Base-by-base conservation (phyloP, 2,888 invertebrate species). In the Prostheceraeus crozeri region DNA sequence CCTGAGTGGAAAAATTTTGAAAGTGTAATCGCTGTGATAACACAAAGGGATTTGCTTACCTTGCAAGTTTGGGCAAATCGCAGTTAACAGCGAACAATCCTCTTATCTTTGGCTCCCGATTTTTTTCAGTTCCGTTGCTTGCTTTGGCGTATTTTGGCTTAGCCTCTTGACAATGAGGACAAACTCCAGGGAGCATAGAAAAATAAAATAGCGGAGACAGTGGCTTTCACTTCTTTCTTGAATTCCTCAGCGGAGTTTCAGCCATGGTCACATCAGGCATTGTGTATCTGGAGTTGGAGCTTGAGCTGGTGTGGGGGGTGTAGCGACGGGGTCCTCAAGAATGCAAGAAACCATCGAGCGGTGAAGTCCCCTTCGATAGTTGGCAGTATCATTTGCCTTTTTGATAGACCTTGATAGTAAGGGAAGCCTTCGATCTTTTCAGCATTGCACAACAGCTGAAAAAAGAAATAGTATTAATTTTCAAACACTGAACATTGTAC, bases 111-210 rank as follows among this genome's bases (percentile, higher is more conserved):
- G 6, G 25, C 27, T n/a, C n/a, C n/a, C n/a, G n/a, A n/a, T n/a
- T n/a, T n/a, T n/a, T 11, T 23, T 27, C 4, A 57, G 21, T 21
- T 55, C 33, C 31, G 19, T 31, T 3, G 53, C 57, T n/a, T n/a
- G 58, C 58, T 31, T 56, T 21, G n/a, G 25, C 53, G 30, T 30
- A 28, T 19, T 58, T 35, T 16, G 59, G 59, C 35, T 59, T 59
- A 3, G 59, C 27, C 25, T 59, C 55, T 21, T 31, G 33, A 40
- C 59, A 59, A 40, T 59, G 59, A 23, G 54, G 59, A 36, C 59
- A 59, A n/a, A n/a, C n/a, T n/a, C 59, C 59, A 59, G 1, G 59
- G 59, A 23, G 54, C 54, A 25, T 59, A 59, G 28, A 59, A 59
- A 27, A 59, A 59, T 3, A 59, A 35, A 16, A 59, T 19, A 8